phyloP scores from a whole-genome alignment of 1,140 invertebrate genomes.

The Leucophenga varia region DNA sequence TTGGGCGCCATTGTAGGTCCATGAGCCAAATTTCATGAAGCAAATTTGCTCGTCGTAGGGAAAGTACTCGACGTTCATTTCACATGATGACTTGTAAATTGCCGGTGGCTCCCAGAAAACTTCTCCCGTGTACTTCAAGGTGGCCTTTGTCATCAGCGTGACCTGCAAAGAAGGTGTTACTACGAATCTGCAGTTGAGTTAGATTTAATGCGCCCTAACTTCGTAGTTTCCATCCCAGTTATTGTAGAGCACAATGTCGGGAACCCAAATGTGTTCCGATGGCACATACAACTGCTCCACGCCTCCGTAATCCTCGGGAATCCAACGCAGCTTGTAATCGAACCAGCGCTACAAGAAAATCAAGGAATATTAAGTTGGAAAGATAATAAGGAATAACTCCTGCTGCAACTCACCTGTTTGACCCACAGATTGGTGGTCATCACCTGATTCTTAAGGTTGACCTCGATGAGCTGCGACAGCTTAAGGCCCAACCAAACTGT shows the following conservation, averaged over 20 bases:
- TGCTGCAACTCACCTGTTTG: constrained; percentile 69
- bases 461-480: constrained; percentile 93
- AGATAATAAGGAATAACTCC: neutral
- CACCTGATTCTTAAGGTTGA: constrained; percentile 91
- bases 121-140: constrained; percentile 83
- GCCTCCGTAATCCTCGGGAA: constrained; percentile 90
- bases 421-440: constrained; percentile 97
- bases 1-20: constrained; percentile 90
- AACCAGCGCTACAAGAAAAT: constrained; percentile 79
- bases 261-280: constrained; percentile 90
- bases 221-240: constrained; percentile 97
- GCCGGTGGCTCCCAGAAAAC: constrained; percentile 97
- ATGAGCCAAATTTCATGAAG: constrained; percentile 94
- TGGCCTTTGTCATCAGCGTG: constrained; percentile 95
- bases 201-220: constrained; percentile 43
- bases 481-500: constrained; percentile 90
- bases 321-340: constrained; percentile 91
- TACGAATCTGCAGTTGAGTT: neutral
- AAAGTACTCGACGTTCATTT: constrained; percentile 95
- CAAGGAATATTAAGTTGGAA: no score
- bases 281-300: constrained; percentile 90
- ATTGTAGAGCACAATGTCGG: constrained; percentile 86
- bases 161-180: no score
- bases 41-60: constrained; percentile 93
- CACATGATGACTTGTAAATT: constrained; percentile 97